Percentiles rank a stretch among this genome's conserved stretches.
Evolutionary conservation across 2,797 vertebrate species (phyloP).

Genomic region (Limosa lapponica): DNA sequence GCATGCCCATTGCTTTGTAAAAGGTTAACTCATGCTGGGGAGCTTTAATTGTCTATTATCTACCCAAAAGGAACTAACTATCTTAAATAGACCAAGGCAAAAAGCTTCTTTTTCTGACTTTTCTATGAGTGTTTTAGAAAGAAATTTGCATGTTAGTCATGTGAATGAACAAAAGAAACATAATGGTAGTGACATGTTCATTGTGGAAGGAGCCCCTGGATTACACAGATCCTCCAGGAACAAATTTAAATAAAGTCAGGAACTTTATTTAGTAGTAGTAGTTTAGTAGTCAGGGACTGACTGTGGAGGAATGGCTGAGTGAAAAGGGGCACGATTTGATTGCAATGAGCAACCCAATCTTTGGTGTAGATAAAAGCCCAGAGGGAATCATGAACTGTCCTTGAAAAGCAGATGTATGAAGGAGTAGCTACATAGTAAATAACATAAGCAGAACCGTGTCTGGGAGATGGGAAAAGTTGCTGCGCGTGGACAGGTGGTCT

Average conservation of each 20-base stretch:
- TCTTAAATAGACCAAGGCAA: neutral
- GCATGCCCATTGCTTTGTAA: neutral
- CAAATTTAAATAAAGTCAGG: constrained; percentile 38
- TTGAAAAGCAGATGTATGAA: no score
- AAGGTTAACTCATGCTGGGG: constrained; percentile 21
- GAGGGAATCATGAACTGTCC: no score
- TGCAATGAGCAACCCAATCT: no score
- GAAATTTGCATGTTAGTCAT: neutral
- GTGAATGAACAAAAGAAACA: neutral
- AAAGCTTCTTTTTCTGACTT: neutral
- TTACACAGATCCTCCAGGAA: neutral
- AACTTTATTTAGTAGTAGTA: neutral
- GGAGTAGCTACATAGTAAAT: no score
- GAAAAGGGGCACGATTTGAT: no score
- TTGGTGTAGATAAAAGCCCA: no score
- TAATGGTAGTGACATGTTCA: neutral
- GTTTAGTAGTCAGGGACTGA: neutral
- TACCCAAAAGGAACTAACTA: neutral
- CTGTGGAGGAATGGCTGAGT: no score
- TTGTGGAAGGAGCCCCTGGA: neutral
- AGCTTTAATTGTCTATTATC: constrained; percentile 26
- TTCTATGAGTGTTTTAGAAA: neutral
- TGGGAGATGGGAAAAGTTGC: no score
- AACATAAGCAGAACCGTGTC: no score
- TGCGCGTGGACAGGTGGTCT: no score